These are phyloP conservation scores for Antechinus flavipes DNA, from an alignment of 2,113 vertebrate species.

Conservation along the genomic window DNA sequence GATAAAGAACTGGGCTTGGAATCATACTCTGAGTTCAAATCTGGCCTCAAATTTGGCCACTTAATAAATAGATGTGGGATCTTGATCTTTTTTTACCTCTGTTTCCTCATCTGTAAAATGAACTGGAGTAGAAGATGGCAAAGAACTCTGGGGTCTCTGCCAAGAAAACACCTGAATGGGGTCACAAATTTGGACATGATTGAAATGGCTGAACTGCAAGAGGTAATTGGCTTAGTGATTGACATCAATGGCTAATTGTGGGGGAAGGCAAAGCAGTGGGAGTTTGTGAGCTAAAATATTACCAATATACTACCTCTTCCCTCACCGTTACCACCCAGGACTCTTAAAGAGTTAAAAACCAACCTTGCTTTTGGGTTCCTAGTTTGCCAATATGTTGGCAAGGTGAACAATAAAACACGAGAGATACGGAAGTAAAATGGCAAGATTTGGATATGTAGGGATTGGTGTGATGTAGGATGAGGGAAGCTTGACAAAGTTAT, in stretches of 20 bases:
- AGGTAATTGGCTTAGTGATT: background rate
- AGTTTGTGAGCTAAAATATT: background rate
- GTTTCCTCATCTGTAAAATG: background rate
- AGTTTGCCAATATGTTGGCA: too few species aligned
- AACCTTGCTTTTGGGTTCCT: too few species aligned
- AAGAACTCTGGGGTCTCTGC: background rate
- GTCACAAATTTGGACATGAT: background rate
- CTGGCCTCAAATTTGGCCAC: background rate
- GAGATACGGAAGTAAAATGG: conserved; percentile 8
- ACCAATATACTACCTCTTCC: background rate
- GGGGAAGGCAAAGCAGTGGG: background rate
- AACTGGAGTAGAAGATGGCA: background rate
- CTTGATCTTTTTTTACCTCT: background rate
- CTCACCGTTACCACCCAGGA: background rate
- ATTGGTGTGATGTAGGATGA: background rate
- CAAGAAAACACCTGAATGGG: background rate
- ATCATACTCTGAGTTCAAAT: background rate
- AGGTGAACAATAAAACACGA: conserved; percentile 1
- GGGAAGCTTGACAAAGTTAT: conserved; percentile 5
- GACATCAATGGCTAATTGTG: background rate
- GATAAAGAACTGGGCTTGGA: background rate
- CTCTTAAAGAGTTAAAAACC: too few species aligned
- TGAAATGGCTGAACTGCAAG: background rate
- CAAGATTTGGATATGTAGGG: conserved; percentile 12
- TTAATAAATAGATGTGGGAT: background rate